Conservation (phyloP, 2,888 invertebrate genomes). For the Tetragonula carbonaria region DNA sequence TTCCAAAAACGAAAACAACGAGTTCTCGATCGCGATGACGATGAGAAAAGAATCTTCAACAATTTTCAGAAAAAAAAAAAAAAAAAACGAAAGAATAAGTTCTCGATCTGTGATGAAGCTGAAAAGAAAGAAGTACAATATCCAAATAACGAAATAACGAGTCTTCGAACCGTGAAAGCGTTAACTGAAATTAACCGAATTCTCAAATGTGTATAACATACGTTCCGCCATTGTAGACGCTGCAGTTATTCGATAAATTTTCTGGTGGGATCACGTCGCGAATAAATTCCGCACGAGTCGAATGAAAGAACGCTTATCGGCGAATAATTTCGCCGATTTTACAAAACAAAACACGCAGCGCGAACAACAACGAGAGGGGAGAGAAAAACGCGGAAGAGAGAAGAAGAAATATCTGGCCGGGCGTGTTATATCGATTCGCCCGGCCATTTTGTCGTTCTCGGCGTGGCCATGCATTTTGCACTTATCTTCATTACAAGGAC, state of each 20-base stretch:
- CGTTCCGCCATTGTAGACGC: background rate
- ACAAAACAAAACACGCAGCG: background rate
- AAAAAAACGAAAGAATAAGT: too few species aligned
- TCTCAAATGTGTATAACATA: too few species aligned
- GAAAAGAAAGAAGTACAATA: too few species aligned
- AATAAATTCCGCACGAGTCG: background rate
- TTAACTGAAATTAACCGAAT: too few species aligned
- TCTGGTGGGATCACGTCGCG: background rate
- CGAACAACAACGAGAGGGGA: background rate
- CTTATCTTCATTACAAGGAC: constrained; percentile 14
- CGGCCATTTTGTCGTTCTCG: background rate
- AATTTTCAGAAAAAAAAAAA: too few species aligned
- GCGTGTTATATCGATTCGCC: background rate
- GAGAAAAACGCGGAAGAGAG: background rate
- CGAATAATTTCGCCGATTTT: background rate
- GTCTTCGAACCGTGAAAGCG: too few species aligned
- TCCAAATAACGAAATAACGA: too few species aligned
- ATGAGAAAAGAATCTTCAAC: too few species aligned
- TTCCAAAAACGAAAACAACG: too few species aligned
- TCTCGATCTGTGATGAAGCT: too few species aligned
- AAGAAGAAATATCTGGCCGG: background rate
- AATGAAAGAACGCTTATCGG: background rate
- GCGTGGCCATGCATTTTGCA: constrained; percentile 8
- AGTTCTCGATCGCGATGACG: too few species aligned
- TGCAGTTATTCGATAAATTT: background rate